phyloP scores from a whole-genome alignment of 2,888 invertebrate genomes.

The Fragum sueziense region DNA sequence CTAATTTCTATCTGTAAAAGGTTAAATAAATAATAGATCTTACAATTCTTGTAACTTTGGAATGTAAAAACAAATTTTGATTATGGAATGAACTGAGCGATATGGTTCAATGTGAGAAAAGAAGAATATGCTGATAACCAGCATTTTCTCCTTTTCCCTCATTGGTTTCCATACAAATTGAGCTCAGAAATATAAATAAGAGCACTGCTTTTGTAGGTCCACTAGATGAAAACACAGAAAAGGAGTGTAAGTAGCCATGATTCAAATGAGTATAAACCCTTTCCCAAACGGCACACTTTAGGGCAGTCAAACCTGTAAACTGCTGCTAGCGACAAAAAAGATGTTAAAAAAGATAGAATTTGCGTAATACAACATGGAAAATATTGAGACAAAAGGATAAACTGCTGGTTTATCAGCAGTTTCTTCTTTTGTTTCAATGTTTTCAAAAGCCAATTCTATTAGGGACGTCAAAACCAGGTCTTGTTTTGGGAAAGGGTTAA shows the following conservation, averaged over 20 bases:
- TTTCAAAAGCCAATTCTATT: no score
- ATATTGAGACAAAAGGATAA: no score
- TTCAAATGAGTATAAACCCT: no score
- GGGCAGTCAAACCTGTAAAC: no score
- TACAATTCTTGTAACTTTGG: neutral
- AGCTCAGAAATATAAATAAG: slow-evolving; percentile 62
- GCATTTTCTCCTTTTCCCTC: slow-evolving; percentile 2
- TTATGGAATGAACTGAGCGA: neutral
- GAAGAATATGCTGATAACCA: slow-evolving; percentile 1
- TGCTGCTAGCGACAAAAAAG: no score
- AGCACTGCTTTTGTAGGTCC: slow-evolving; percentile 47
- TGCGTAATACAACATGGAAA: no score
- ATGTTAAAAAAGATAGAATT: no score
- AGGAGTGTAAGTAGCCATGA: slow-evolving; percentile 94
- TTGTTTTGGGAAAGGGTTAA: no score
- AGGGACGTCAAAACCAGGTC: no score
- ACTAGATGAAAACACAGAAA: slow-evolving; percentile 89
- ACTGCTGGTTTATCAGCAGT: no score
- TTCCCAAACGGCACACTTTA: no score
- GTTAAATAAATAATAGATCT: neutral
- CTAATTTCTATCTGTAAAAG: neutral
- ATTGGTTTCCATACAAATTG: neutral
- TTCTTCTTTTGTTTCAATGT: no score
- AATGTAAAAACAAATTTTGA: neutral
- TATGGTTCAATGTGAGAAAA: neutral